Evolutionary conservation across 1,140 invertebrate species (phyloP).

Genomic region (Kradibia gibbosae): DNA sequence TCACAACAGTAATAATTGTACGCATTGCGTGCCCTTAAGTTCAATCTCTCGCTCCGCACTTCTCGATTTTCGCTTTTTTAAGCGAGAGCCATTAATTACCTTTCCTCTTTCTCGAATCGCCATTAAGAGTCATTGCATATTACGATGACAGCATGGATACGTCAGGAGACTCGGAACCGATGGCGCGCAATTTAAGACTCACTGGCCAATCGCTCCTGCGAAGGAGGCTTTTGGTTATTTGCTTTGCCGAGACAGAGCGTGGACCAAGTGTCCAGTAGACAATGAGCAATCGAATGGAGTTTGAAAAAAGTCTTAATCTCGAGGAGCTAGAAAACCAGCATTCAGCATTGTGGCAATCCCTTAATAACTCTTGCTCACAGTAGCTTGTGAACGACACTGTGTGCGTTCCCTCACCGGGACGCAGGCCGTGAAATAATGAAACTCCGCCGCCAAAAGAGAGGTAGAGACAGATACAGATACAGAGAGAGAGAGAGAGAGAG

Average conservation of each 20-base stretch:
- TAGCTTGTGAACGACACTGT: not conserved
- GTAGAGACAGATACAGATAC: not conserved
- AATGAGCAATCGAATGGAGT: not conserved
- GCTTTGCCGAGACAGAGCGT: no score
- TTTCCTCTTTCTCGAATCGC: no score
- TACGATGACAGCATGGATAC: not conserved
- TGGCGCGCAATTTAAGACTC: not conserved
- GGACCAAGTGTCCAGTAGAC: no score
- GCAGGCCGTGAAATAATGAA: slow-evolving; percentile 33
- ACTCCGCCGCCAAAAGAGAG: slow-evolving; percentile 9
- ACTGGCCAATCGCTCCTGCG: not conserved
- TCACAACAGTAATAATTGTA: no score
- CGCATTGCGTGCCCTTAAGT: no score
- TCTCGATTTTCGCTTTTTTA: not conserved
- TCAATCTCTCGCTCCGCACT: no score
- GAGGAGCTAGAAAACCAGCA: not conserved
- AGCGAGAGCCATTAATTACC: not conserved
- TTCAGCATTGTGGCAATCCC: slow-evolving; percentile 1
- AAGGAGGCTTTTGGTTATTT: not conserved
- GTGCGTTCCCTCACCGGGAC: not conserved
- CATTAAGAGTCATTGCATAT: not conserved
- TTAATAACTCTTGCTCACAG: slow-evolving; percentile 1
- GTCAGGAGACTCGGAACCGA: not conserved
- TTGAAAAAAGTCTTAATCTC: not conserved
- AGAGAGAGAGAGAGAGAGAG: not conserved